A percentile compares a stretch with the other conserved stretches of the same genome.
Conservation (phyloP, 2,113 vertebrate genomes). For the Channa argus region DNA sequence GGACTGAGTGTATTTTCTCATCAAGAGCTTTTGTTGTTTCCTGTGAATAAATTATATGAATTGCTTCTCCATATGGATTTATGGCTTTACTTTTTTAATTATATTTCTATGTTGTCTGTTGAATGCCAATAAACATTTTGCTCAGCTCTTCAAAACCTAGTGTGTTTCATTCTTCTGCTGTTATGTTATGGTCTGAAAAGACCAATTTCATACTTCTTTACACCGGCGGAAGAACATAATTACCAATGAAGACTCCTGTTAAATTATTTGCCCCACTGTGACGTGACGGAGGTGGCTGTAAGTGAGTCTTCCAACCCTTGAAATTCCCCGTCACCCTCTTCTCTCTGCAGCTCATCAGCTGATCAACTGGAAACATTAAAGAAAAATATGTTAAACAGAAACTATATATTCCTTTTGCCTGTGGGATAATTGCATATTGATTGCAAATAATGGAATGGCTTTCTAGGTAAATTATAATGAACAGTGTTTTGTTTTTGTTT, state of each 20-base stretch:
- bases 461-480: constrained; percentile 72
- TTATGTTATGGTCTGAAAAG: background rate
- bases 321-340: background rate
- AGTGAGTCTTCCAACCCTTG: constrained; percentile 11
- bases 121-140: background rate
- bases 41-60: background rate
- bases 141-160: background rate
- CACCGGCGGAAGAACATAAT: background rate
- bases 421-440: constrained; percentile 81
- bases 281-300: background rate
- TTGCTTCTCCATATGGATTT: background rate
- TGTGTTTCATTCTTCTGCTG: background rate
- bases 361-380: constrained; percentile 60
- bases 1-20: background rate
- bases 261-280: background rate
- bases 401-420: constrained; percentile 69
- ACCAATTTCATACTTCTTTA: background rate
- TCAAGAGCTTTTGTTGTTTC: background rate
- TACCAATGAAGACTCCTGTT: background rate
- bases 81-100: background rate
- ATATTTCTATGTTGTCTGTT: background rate
- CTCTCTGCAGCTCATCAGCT: constrained; percentile 29
- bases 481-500: constrained; percentile 22
- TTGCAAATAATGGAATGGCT: constrained; percentile 76
- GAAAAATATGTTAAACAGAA: constrained; percentile 62